These are phyloP conservation scores for Eudemis profundana DNA, from an alignment of 2,888 invertebrate species.

Conservation along the genomic window DNA sequence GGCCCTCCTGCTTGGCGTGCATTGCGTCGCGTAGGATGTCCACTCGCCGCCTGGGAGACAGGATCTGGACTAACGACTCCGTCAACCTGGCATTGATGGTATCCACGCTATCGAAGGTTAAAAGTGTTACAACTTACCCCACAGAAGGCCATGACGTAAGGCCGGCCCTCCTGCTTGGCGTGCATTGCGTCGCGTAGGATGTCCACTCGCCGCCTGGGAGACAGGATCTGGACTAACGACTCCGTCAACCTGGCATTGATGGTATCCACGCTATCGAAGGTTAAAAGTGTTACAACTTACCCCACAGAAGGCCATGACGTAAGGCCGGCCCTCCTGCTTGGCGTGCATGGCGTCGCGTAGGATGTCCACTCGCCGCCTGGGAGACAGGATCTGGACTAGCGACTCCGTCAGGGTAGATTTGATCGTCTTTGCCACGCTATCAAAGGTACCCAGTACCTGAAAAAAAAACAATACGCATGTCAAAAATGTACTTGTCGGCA, in stretches of 20 bases:
- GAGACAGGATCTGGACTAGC: conserved; percentile 96
- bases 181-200: conserved; percentile 98
- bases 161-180: conserved; percentile 92
- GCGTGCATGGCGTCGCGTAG: conserved; percentile 97
- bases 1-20: conserved; percentile 92
- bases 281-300: conserved; percentile 84
- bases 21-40: conserved; percentile 98
- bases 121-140: conserved; percentile 87
- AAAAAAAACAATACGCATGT: too few relatives aligned
- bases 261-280: conserved; percentile 96
- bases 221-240: conserved; percentile 96
- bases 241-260: conserved; percentile 95
- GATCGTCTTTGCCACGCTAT: conserved; percentile 95
- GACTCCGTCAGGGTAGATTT: conserved; percentile 95
- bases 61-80: conserved; percentile 95
- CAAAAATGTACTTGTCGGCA: too few relatives aligned
- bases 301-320: conserved; percentile 98
- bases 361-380: conserved; percentile 97
- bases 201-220: conserved; percentile 98
- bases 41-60: conserved; percentile 97
- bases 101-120: conserved; percentile 96
- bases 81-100: conserved; percentile 95
- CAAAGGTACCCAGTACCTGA: conserved; percentile 96
- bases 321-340: conserved; percentile 93
- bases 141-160: conserved; percentile 98